These are phyloP conservation scores for Scelioninae gen. 1 DNA, from an alignment of 2,888 invertebrate species.

Conservation along the genomic window DNA sequence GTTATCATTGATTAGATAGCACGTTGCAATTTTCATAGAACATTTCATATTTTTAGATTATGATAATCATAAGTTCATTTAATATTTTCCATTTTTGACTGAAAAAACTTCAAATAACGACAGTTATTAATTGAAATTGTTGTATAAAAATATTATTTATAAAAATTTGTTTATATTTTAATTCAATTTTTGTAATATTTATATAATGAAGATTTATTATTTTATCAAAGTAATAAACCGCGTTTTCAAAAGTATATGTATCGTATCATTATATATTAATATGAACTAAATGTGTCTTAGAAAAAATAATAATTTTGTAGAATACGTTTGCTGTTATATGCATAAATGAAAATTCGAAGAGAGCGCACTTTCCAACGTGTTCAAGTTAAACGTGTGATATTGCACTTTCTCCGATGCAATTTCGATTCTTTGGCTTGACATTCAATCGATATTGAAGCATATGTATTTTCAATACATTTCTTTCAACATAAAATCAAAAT, in stretches of 20 bases:
- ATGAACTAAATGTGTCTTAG: background rate
- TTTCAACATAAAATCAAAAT: no score
- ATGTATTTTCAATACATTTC: no score
- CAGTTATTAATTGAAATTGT: no score
- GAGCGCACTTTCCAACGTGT: slow-evolving; percentile 59
- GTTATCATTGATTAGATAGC: no score
- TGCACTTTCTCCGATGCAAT: slow-evolving; percentile 63
- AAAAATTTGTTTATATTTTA: no score
- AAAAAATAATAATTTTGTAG: background rate
- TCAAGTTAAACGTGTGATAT: slow-evolving; percentile 40
- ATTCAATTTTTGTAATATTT: no score
- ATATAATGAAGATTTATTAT: background rate
- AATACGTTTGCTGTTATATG: slow-evolving; percentile 7
- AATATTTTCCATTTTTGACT: no score
- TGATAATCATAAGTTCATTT: no score
- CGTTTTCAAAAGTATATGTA: background rate
- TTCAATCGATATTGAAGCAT: slow-evolving; percentile 22
- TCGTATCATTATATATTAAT: background rate
- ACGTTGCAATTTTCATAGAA: no score
- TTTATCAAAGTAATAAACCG: background rate
- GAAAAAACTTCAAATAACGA: no score
- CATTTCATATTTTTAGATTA: no score
- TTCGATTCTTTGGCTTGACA: slow-evolving; percentile 49
- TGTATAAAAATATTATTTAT: slow-evolving; percentile 45
- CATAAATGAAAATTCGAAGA: slow-evolving; percentile 46